Evolutionary conservation across 1,140 invertebrate species (phyloP).

Genomic region (Acromyrmex charruanus): DNA sequence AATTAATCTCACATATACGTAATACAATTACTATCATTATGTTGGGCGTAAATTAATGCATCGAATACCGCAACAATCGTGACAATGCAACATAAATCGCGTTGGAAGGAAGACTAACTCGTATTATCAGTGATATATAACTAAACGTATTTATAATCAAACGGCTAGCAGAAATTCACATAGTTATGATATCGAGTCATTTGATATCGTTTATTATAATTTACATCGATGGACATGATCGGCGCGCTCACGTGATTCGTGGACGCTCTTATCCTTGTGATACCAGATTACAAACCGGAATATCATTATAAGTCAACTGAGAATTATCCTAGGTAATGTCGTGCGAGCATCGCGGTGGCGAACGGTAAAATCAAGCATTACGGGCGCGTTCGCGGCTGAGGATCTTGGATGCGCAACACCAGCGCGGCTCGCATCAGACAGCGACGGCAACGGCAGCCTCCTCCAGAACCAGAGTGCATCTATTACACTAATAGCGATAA

Average conservation of each 20-base stretch:
- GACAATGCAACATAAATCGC: not conserved
- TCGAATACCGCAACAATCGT: not conserved
- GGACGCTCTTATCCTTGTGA: constrained; percentile 17
- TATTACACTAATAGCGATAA: constrained; percentile 62
- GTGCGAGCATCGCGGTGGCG: constrained; percentile 44
- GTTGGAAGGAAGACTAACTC: not conserved
- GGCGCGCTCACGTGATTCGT: constrained; percentile 12
- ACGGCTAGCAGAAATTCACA: constrained; percentile 5
- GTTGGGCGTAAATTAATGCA: not conserved
- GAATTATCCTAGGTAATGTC: constrained; percentile 58
- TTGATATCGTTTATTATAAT: constrained; percentile 48
- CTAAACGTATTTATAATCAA: constrained; percentile 32
- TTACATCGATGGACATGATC: constrained; percentile 48
- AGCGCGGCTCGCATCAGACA: not conserved
- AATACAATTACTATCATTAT: not conserved
- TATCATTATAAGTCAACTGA: constrained; percentile 43
- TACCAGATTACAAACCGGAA: constrained; percentile 60
- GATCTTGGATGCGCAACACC: constrained; percentile 18
- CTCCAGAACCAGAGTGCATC: constrained; percentile 46
- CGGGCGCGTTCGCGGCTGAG: constrained; percentile 23
- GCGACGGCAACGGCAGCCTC: not conserved
- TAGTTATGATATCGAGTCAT: constrained; percentile 12
- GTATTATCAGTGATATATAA: not conserved
- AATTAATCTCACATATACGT: not conserved
- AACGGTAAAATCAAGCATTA: constrained; percentile 55